These are phyloP conservation scores for Hylaeus anthracinus DNA, from an alignment of 1,140 invertebrate species.

Conservation along the genomic window DNA sequence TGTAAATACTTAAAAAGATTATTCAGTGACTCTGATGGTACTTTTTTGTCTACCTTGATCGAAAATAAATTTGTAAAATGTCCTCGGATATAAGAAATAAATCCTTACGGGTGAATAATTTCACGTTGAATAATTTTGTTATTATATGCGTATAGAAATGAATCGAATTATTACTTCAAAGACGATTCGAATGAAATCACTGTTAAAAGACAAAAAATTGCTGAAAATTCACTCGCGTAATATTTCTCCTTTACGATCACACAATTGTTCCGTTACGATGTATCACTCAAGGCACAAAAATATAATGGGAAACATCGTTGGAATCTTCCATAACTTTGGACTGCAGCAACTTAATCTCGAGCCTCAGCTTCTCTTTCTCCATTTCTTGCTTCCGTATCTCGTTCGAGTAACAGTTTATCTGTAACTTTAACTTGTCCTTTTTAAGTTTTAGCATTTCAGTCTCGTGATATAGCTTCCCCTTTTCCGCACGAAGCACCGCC, in stretches of 20 bases:
- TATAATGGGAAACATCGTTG: conserved; percentile 76
- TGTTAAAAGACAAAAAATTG: neutral
- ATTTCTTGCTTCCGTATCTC: conserved; percentile 76
- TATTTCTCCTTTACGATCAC: neutral
- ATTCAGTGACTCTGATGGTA: neutral
- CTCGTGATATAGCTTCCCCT: conserved; percentile 74
- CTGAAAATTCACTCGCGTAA: no score
- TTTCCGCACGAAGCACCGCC: conserved; percentile 72
- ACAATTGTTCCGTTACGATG: neutral
- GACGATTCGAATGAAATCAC: neutral
- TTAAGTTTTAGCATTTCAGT: conserved; percentile 77
- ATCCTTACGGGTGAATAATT: neutral
- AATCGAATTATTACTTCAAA: neutral
- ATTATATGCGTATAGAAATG: neutral
- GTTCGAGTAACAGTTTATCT: conserved; percentile 73
- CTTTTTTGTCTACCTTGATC: neutral
- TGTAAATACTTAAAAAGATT: neutral
- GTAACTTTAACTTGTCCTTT: conserved; percentile 71
- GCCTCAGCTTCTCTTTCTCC: conserved; percentile 75
- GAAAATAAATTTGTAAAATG: conserved; percentile 7
- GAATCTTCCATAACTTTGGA: conserved; percentile 75
- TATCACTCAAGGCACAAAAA: conserved; percentile 73
- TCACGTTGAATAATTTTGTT: neutral
- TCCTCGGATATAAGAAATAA: neutral
- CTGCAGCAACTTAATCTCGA: conserved; percentile 76